A percentile compares a stretch with the other conserved stretches of the same genome.
phyloP scores from a whole-genome alignment of 2,888 invertebrate genomes.

The Andrena trimmerana region DNA sequence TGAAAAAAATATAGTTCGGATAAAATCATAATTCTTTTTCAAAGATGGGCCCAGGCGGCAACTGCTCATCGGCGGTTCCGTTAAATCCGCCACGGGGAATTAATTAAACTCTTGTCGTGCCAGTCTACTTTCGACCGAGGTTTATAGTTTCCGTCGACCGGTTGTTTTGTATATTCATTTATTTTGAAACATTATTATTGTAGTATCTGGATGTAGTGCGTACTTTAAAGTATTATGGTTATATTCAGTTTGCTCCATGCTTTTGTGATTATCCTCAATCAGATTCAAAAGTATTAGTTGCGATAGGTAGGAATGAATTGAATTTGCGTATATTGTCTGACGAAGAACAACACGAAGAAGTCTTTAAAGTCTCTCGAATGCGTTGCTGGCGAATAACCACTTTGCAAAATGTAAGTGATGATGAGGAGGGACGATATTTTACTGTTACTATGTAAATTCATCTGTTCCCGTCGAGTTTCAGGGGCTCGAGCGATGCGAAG shows the following conservation, averaged over 20 bases:
- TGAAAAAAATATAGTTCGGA: no score
- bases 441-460: background rate
- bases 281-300: slow-evolving; percentile 90
- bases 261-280: slow-evolving; percentile 91
- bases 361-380: slow-evolving; percentile 98
- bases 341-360: slow-evolving; percentile 91
- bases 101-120: background rate
- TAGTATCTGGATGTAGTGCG: slow-evolving; percentile 95
- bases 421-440: background rate
- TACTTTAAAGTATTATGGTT: slow-evolving; percentile 95
- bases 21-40: no score
- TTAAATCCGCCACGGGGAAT: no score
- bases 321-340: slow-evolving; percentile 89
- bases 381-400: slow-evolving; percentile 98
- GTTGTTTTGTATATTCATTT: background rate
- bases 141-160: slow-evolving; percentile 4
- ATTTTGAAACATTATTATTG: slow-evolving; percentile 72
- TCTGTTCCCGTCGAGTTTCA: slow-evolving; percentile 50
- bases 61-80: no score
- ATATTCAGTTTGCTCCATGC: slow-evolving; percentile 92
- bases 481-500: slow-evolving; percentile 76
- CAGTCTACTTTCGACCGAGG: background rate
- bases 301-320: slow-evolving; percentile 95
- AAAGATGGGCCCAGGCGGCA: no score
- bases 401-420: slow-evolving; percentile 89